Percentiles rank a stretch among this genome's conserved stretches.
Conservation (phyloP, 1,140 invertebrate genomes). For the Kradibia gibbosae region DNA sequence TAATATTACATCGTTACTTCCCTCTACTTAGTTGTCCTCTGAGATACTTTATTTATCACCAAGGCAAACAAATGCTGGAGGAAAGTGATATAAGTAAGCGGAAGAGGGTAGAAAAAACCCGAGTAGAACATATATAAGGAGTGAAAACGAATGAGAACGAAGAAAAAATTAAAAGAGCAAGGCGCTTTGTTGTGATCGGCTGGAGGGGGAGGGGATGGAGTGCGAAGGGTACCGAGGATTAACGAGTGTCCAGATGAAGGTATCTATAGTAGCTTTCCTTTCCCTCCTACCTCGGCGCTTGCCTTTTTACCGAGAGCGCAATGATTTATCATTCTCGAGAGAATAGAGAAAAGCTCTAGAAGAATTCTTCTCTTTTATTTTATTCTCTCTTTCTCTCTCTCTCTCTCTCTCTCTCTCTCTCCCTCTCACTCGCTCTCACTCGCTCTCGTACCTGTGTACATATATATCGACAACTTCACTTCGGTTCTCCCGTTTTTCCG, state of each 20-base stretch:
- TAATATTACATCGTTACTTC: background rate
- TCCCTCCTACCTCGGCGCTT: slow-evolving; percentile 20
- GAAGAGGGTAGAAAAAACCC: background rate
- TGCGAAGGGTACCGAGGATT: slow-evolving; percentile 30
- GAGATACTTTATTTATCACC: background rate
- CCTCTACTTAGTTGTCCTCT: background rate
- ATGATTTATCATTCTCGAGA: slow-evolving; percentile 48
- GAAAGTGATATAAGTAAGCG: slow-evolving; percentile 9
- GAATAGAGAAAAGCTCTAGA: slow-evolving; percentile 39
- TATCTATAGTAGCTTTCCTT: slow-evolving; percentile 21
- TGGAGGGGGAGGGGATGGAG: background rate
- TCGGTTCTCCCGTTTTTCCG: slow-evolving; percentile 34
- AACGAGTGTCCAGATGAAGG: slow-evolving; percentile 40
- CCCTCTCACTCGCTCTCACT: background rate
- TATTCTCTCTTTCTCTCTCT: slow-evolving; percentile 7
- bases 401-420: slow-evolving; percentile 17
- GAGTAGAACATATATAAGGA: background rate
- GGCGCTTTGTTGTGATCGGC: background rate
- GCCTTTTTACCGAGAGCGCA: slow-evolving; percentile 38
- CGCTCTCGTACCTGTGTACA: background rate
- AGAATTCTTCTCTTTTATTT: slow-evolving; percentile 22
- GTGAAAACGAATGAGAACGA: background rate
- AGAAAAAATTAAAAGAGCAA: slow-evolving; percentile 11
- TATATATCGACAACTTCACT: background rate
- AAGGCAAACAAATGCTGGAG: background rate